Conservation (phyloP, 2,888 invertebrate species). For the Agonopterix arenella region DNA sequence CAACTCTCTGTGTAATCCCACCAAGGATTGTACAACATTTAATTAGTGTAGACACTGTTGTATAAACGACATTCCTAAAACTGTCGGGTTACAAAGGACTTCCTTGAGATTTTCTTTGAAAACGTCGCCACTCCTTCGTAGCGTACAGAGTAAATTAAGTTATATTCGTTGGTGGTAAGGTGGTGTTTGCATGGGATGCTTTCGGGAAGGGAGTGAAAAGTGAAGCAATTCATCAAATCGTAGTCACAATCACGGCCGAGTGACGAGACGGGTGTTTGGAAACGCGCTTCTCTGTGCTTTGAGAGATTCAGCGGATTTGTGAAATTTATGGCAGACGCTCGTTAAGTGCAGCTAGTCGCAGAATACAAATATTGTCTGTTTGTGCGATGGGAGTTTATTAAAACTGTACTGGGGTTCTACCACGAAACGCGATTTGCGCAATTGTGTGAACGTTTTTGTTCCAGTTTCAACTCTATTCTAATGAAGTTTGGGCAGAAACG, state of each 20-base stretch:
- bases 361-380: conserved; percentile 2
- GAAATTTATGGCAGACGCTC: conserved; percentile 39
- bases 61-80: conserved; percentile 28
- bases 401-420: too few relatives aligned
- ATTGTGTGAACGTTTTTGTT: too few relatives aligned
- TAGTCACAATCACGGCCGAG: conserved; percentile 54
- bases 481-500: too few relatives aligned
- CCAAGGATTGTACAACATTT: conserved; percentile 23
- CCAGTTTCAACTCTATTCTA: too few relatives aligned
- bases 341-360: conserved; percentile 1
- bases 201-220: conserved; percentile 33
- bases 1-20: conserved; percentile 13
- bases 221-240: conserved; percentile 58
- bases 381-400: background rate
- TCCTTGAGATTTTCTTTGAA: conserved; percentile 1
- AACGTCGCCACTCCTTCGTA: background rate
- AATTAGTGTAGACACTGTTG: conserved; percentile 36
- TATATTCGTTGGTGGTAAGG: background rate
- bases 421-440: too few relatives aligned
- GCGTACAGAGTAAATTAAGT: background rate
- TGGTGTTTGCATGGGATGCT: conserved; percentile 6
- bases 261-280: conserved; percentile 44
- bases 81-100: conserved; percentile 22
- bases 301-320: conserved; percentile 38
- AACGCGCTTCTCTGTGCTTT: conserved; percentile 29